Base-by-base conservation (phyloP, 2,888 invertebrate species). In the Drosophila lacicola region DNA sequence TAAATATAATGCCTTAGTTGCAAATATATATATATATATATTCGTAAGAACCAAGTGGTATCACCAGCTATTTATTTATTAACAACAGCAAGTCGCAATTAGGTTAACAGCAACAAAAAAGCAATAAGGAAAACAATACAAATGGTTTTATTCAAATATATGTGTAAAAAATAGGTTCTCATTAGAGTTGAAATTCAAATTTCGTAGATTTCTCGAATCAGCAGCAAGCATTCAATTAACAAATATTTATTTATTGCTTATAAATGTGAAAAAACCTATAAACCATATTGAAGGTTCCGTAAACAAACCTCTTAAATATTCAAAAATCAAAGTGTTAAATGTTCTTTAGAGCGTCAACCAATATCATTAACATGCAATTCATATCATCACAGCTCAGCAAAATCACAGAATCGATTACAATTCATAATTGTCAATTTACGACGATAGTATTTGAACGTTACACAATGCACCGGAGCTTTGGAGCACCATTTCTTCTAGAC, bases 371-470 rank as follows among this genome's bases (percentile, higher is more conserved):
- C 69, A 70, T 65, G 58, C 54, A 47, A 74, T 53, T 82, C 81
- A 82, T 82, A 83, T 86, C 81, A 81, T 69, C 64, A 55, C 58
- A 78, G 55, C 74, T 74, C 78, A 83, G 67, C 64, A 53, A 53
- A 21, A 17, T 3, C 33, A 10, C 34, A 25, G 42, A 46, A 37
- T 36, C 39, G n/a, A n/a, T 42, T 19, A 55, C 37, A 17, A 41
- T 54, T 36, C 55, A 47, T 8, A 25, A 25, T 29, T 8, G 29
- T 29, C 29, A 8, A 8, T 29, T 25, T 25, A 25, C 21, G 21
- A 21, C 21, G 53, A 10, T 21, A 44, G 36, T 41, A 54, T 55
- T 42, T 36, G n/a, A 54, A 44, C 13, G 50, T 19, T 14, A n/a
- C 39, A 60, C 57, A 63, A 44, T 47, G 73, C 78, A 78, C 78